Conservation (phyloP, 2,113 vertebrate genomes). For the Numenius arquata region DNA sequence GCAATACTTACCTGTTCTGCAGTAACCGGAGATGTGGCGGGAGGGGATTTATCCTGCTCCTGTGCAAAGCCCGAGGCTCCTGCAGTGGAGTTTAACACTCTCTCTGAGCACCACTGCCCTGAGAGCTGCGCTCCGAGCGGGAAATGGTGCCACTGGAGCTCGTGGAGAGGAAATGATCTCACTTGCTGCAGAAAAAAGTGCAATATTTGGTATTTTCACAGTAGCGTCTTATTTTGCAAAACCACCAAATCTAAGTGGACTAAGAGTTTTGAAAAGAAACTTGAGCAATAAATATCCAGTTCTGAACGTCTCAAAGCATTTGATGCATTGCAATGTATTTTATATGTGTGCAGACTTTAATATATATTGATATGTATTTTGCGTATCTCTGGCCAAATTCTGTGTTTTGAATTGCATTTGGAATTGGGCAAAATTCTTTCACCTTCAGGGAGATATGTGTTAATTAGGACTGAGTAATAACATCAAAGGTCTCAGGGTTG, state of each 20-base stretch:
- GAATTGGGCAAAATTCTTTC: not conserved
- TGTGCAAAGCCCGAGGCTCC: not conserved
- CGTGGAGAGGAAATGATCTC: not conserved
- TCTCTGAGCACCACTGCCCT: not conserved
- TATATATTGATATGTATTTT: not conserved
- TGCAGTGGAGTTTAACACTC: not conserved
- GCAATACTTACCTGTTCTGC: not conserved
- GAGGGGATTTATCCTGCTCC: not conserved
- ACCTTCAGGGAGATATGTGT: not conserved
- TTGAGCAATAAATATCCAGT: not conserved
- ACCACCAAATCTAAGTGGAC: not conserved
- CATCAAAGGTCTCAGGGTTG: not conserved
- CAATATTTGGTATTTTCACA: slow-evolving; percentile 9
- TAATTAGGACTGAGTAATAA: not conserved
- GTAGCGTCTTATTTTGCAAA: not conserved
- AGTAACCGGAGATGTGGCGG: not conserved
- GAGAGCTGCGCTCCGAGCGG: not conserved
- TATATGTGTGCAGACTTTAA: not conserved
- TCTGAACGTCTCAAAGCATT: not conserved
- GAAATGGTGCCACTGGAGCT: not conserved
- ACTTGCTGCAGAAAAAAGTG: not conserved
- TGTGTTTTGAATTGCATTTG: not conserved
- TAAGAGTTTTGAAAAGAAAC: not conserved
- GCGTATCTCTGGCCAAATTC: not conserved
- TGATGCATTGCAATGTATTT: not conserved